Evolutionary conservation across 2,888 invertebrate species (phyloP).

Genomic region (Ochropleura leucogaster): DNA sequence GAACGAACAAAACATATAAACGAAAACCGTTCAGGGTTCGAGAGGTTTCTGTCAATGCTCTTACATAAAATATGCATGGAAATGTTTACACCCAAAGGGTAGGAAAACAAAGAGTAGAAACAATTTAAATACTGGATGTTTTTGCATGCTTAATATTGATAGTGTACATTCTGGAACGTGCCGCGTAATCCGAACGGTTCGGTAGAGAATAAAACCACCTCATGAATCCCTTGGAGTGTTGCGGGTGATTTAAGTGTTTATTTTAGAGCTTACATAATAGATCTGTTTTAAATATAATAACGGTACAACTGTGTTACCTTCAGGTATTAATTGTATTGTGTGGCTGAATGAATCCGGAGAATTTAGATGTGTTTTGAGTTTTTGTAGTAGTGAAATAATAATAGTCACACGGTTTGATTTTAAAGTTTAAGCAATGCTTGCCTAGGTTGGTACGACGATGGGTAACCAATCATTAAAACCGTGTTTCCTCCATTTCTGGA

Average conservation of each 20-base stretch:
- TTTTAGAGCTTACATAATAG: neutral
- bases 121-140: slow-evolving; percentile 57
- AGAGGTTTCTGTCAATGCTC: slow-evolving; percentile 60
- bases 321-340: too few relatives aligned
- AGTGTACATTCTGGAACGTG: slow-evolving; percentile 31
- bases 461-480: too few relatives aligned
- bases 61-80: slow-evolving; percentile 60
- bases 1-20: slow-evolving; percentile 35
- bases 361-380: neutral
- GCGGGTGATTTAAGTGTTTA: slow-evolving; percentile 1
- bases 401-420: too few relatives aligned
- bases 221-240: slow-evolving; percentile 9
- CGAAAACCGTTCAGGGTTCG: slow-evolving; percentile 33
- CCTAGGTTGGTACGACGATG: too few relatives aligned
- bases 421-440: too few relatives aligned
- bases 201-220: slow-evolving; percentile 12
- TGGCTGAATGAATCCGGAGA: too few relatives aligned
- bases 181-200: neutral
- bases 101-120: slow-evolving; percentile 51
- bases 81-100: slow-evolving; percentile 58
- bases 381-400: too few relatives aligned
- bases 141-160: slow-evolving; percentile 60
- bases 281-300: neutral
- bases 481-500: too few relatives aligned
- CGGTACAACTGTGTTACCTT: neutral